Conservation (phyloP, 1,140 invertebrate species). For the Penaeus vannamei region DNA sequence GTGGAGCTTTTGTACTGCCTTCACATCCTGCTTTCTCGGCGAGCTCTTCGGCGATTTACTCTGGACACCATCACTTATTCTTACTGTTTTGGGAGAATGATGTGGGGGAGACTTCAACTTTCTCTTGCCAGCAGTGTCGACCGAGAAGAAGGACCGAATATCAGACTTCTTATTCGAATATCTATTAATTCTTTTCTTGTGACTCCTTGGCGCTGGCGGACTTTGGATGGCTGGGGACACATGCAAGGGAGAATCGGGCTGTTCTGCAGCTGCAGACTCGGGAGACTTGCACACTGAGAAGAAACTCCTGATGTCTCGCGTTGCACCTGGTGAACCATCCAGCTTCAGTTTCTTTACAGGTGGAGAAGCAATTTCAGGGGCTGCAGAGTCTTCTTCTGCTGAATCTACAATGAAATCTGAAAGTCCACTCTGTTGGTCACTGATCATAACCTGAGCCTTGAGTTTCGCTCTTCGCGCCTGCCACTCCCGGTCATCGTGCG, state of each 20-base stretch:
- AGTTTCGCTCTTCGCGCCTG: slow-evolving; percentile 56
- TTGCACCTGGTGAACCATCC: slow-evolving; percentile 26
- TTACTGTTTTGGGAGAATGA: background rate
- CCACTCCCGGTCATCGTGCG: slow-evolving; percentile 45
- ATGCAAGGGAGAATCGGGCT: too few relatives aligned
- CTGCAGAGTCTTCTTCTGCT: background rate
- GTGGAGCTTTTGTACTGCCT: background rate
- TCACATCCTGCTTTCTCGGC: slow-evolving; percentile 13
- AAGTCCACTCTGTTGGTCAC: slow-evolving; percentile 45
- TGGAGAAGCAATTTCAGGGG: slow-evolving; percentile 26
- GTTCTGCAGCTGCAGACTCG: too few relatives aligned
- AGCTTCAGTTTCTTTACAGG: slow-evolving; percentile 45
- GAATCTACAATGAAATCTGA: background rate
- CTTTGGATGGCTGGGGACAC: too few relatives aligned
- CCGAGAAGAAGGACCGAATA: slow-evolving; percentile 43
- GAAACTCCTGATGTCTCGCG: too few relatives aligned
- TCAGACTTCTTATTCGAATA: slow-evolving; percentile 30
- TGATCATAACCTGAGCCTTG: slow-evolving; percentile 57
- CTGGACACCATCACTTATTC: background rate
- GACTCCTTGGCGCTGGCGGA: too few relatives aligned
- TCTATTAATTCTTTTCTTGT: too few relatives aligned
- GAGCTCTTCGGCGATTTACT: slow-evolving; percentile 32
- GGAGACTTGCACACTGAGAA: too few relatives aligned
- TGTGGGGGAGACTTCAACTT: background rate
- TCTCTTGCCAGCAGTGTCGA: slow-evolving; percentile 30